A percentile compares a stretch with the other conserved stretches of the same genome.
Evolutionary conservation across 2,113 vertebrate species (phyloP).

Genomic region (Lagopus leucura): DNA sequence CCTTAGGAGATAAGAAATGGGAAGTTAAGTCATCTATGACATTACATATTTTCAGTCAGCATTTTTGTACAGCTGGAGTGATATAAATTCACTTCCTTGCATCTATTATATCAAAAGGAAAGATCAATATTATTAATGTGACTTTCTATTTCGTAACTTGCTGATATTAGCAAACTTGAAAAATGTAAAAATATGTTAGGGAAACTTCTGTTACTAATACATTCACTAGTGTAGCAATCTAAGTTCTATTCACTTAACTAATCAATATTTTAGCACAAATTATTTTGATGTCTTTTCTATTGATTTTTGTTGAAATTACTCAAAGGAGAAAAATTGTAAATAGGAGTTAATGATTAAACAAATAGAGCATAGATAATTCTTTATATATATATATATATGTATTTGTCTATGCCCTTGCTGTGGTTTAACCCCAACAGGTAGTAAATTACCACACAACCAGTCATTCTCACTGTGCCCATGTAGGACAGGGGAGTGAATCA

Average conservation of each 20-base stretch:
- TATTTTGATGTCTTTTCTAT: neutral
- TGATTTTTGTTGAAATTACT: neutral
- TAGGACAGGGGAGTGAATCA: neutral
- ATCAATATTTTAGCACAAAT: neutral
- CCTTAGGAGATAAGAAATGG: neutral
- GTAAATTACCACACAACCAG: neutral
- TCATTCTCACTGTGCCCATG: neutral
- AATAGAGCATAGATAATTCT: neutral
- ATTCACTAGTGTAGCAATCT: neutral
- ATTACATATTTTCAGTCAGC: neutral
- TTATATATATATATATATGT: neutral
- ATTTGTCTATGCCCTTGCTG: neutral
- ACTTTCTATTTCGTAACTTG: neutral
- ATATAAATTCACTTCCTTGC: neutral
- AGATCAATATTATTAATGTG: neutral
- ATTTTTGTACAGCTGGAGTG: neutral
- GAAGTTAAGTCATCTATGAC: neutral
- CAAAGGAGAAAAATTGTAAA: neutral
- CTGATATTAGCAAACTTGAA: neutral
- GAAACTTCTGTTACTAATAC: neutral
- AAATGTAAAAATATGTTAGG: neutral
- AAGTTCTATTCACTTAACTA: neutral
- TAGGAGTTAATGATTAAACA: neutral
- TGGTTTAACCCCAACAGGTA: neutral
- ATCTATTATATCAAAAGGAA: neutral